phyloP scores from a whole-genome alignment of 2,888 invertebrate species.

The Cantharis rufa region DNA sequence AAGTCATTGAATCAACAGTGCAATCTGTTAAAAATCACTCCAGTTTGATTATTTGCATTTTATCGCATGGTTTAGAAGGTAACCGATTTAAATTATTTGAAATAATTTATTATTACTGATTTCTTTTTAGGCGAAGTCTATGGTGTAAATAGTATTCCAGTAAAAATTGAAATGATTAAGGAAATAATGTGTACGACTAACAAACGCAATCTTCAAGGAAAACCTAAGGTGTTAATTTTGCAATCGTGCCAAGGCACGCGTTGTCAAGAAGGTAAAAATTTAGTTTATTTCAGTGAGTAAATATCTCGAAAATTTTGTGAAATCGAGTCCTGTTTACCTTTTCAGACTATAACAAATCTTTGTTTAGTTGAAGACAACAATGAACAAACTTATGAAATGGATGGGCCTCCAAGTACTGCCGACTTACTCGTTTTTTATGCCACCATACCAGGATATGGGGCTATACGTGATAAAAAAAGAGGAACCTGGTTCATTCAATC shows the following conservation, averaged over 20 bases:
- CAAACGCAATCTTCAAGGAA: constrained; percentile 48
- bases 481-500: constrained; percentile 53
- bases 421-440: constrained; percentile 50
- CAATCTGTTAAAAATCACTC: constrained; percentile 44
- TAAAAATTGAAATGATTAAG: constrained; percentile 55
- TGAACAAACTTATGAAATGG: constrained; percentile 11
- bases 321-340: too few species aligned
- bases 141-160: constrained; percentile 58
- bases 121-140: constrained; percentile 55
- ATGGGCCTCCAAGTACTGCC: constrained; percentile 39
- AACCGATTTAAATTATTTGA: constrained; percentile 4
- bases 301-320: too few species aligned
- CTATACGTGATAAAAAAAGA: constrained; percentile 44
- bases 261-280: constrained; percentile 43
- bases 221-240: constrained; percentile 62
- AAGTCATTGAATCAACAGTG: constrained; percentile 40
- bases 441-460: constrained; percentile 49
- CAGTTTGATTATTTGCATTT: constrained; percentile 54
- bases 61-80: constrained; percentile 56
- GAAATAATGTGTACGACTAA: constrained; percentile 51
- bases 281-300: too few species aligned
- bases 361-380: constrained; percentile 27
- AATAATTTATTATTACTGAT: not conserved
- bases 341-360: constrained; percentile 14
- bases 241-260: constrained; percentile 62